Base-by-base conservation (phyloP, 2,113 vertebrate genomes). In the Microtus oregoni region DNA sequence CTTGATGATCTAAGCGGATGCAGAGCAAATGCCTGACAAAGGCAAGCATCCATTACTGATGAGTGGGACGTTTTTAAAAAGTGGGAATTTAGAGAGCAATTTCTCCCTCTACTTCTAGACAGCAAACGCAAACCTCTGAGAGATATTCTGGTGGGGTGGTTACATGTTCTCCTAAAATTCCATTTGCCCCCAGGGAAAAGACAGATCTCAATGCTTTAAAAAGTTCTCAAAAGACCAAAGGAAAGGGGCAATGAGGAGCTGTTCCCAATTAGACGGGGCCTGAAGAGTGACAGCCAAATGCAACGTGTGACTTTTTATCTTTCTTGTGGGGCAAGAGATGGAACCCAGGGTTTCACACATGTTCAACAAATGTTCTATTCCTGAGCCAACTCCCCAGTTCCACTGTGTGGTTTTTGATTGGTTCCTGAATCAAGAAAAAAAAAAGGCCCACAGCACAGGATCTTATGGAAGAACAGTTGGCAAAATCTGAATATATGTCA, bases 81-180 rank as follows among this genome's bases (percentile, higher is more conserved):
- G 2, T 52, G 50, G 0, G 14, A 70, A 38, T 50, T 50, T 8
- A 30, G 61, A 92, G 81, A 17, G 35, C 30, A 38, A 87, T 55
- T 41, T 94, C 35, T 44, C 41, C 70, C 38, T 73, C 87, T 67
- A 6, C 30, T 82, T 72, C 68, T 26, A 28, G 47, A 6, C 9
- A 63, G 1, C 7, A 11, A 83, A 58, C 2, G n/a, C 58, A 58
- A 58, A 20, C 58, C 58, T 58, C 58, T 5, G 6, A 70, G 41
- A 86, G 13, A 52, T n/a, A n/a, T 10, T 70, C 65, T n/a, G 28
- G 30, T 72, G 81, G 24, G 30, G 44, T 68, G 50, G 52, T 4
- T n/a, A 35, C 55, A 70, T 78, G 76, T 75, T 90, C 79, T 77
- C n/a, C 75, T 92, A 44, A 94, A 63, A 92, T 73, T 52, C 50